Evolutionary conservation across 1,140 invertebrate species (phyloP).

Genomic region (Antheraea mylitta): DNA sequence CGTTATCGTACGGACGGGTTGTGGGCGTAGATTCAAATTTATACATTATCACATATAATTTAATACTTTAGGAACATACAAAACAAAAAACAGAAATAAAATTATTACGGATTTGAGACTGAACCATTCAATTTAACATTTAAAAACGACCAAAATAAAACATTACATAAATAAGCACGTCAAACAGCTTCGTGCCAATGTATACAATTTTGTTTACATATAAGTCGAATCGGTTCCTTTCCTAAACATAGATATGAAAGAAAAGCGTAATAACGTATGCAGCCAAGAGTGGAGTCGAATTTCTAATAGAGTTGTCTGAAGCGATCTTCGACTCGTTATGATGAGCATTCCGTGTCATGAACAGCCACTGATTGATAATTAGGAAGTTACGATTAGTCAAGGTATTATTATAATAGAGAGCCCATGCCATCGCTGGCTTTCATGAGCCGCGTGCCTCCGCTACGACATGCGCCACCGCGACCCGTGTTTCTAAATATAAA

Average conservation of each 20-base stretch:
- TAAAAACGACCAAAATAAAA: slow-evolving; percentile 55
- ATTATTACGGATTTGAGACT: slow-evolving; percentile 42
- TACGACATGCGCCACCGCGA: slow-evolving; percentile 54
- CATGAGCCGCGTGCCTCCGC: slow-evolving; percentile 32
- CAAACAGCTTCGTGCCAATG: slow-evolving; percentile 75
- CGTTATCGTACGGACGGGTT: background rate
- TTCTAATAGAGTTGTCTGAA: slow-evolving; percentile 74
- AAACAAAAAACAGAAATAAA: slow-evolving; percentile 42
- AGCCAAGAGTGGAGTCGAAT: slow-evolving; percentile 75
- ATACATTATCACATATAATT: background rate
- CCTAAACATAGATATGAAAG: slow-evolving; percentile 76
- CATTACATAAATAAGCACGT: slow-evolving; percentile 75
- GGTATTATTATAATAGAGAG: slow-evolving; percentile 36
- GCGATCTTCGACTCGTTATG: slow-evolving; percentile 63
- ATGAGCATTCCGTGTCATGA: slow-evolving; percentile 76
- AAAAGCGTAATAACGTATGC: slow-evolving; percentile 74
- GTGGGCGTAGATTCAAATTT: background rate
- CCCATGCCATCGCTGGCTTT: slow-evolving; percentile 47
- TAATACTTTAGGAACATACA: slow-evolving; percentile 13
- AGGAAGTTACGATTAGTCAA: slow-evolving; percentile 49
- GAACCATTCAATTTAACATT: slow-evolving; percentile 72
- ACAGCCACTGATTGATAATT: slow-evolving; percentile 63
- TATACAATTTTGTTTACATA: slow-evolving; percentile 61
- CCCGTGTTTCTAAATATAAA: slow-evolving; percentile 18
- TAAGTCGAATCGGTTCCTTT: slow-evolving; percentile 53